Evolutionary conservation across 2,797 vertebrate species (phyloP).

Genomic region (Tolypeutes matacus): DNA sequence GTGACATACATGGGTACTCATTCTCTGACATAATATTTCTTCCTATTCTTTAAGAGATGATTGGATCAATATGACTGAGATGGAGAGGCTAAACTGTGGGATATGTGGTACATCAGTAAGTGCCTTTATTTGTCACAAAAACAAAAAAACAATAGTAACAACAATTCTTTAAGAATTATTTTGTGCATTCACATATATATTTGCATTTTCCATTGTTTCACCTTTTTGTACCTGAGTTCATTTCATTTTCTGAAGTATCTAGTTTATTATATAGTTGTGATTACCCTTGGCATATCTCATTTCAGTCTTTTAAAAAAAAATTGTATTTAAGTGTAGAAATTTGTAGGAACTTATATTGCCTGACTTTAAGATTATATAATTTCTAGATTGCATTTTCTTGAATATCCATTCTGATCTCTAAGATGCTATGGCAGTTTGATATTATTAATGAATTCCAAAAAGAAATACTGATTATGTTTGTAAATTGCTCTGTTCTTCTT

Average conservation of each 20-base stretch:
- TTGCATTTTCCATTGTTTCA: neutral
- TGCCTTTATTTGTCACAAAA: neutral
- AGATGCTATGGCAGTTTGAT: neutral
- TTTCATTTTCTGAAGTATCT: neutral
- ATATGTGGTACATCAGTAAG: neutral
- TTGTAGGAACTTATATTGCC: neutral
- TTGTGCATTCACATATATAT: neutral
- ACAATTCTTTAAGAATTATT: neutral
- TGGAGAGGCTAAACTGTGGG: neutral
- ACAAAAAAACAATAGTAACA: neutral
- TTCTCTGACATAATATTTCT: neutral
- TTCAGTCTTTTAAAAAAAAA: neutral
- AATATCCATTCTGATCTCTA: neutral
- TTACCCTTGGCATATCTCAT: slow-evolving; percentile 51
- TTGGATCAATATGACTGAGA: neutral
- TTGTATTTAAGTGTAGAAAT: neutral
- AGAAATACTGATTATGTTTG: too few species aligned
- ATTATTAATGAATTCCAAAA: too few species aligned
- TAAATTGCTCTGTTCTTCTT: too few species aligned
- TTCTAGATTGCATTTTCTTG: slow-evolving; percentile 1
- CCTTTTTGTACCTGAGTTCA: neutral
- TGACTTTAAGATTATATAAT: slow-evolving; percentile 30
- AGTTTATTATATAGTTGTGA: neutral
- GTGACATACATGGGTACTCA: neutral
- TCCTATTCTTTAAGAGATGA: neutral